Conservation (phyloP, 2,888 invertebrate genomes). For the Serrognathus titanus region DNA sequence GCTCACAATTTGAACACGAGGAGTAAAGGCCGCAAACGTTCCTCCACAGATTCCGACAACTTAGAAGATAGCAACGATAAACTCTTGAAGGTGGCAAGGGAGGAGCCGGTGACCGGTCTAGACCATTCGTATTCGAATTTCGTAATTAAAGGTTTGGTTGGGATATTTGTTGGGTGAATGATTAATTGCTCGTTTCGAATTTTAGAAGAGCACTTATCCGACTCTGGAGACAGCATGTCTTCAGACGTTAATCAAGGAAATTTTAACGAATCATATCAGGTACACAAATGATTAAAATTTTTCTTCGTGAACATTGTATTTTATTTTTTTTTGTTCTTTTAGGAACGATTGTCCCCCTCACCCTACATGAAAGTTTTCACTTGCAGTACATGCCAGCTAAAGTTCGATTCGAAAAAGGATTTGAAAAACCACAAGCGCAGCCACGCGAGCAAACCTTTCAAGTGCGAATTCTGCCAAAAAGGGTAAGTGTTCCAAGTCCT, state of each 20-base stretch:
- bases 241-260: slow-evolving; percentile 5
- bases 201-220: slow-evolving; percentile 13
- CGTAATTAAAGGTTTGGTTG: slow-evolving; percentile 8
- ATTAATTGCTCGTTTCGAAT: neutral
- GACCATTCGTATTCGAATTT: slow-evolving; percentile 4
- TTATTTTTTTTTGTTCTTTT: neutral
- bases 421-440: slow-evolving; percentile 23
- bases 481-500: slow-evolving; percentile 14
- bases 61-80: slow-evolving; percentile 7
- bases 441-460: slow-evolving; percentile 24
- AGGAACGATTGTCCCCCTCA: too few species aligned
- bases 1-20: neutral
- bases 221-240: slow-evolving; percentile 10
- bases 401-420: slow-evolving; percentile 20
- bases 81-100: slow-evolving; percentile 5
- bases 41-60: neutral
- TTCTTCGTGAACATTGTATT: neutral
- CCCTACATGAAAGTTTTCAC: neutral
- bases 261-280: too few species aligned
- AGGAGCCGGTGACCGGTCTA: slow-evolving; percentile 8
- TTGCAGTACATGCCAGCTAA: slow-evolving; percentile 19
- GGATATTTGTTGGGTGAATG: neutral
- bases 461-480: slow-evolving; percentile 28
- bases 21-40: neutral
- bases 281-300: neutral